Base-by-base conservation (phyloP, 2,113 vertebrate species). In the Chelonoidis abingdonii region DNA sequence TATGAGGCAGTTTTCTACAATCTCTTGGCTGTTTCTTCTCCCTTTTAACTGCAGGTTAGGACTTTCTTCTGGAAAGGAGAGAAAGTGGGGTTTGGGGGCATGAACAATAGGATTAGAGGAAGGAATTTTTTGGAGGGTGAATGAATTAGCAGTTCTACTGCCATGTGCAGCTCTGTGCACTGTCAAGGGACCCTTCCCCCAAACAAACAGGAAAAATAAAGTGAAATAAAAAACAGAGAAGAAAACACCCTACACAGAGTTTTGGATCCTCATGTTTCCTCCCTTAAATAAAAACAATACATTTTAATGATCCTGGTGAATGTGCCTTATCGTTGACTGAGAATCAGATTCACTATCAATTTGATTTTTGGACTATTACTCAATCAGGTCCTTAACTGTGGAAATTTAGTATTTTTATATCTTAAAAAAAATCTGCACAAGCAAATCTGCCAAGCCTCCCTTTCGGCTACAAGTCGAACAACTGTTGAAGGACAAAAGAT, bases 401-500 rank as follows among this genome's bases (percentile, higher is more conserved):
- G 92, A 92, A 97, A 95, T 97, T 95, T 89, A 92, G 90, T 96
- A 88, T 79, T 96, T 97, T 96, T 92, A 56, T 89, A 95, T 94
- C 76, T 93, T 87, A 41, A 96, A 96, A 95, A 72, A n/a, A 93
- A 94, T n/a, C 80, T 2, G 90, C 54, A 85, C 89, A 96, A 97
- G 91, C 92, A 96, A 92, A 97, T 90, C 87, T 96, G 90, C 95
- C 93, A 94, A 95, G 84, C 75, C 59, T 96, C 65, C 96, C 95
- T 94, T 96, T 97, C 97, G 97, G 98, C 97, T 98, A 97, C 96
- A 98, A 97, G 97, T 98, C 96, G 97, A 97, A 98, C 97, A 98
- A 98, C 97, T 98, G 98, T 98, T 98, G 98, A 98, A 98, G 97
- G 97, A 98, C 97, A 97, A 97, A 97, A 97, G 96, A 97, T 98